Evolutionary conservation across 1,140 invertebrate genomes (phyloP).

Genomic region (Dreissena polymorpha): DNA sequence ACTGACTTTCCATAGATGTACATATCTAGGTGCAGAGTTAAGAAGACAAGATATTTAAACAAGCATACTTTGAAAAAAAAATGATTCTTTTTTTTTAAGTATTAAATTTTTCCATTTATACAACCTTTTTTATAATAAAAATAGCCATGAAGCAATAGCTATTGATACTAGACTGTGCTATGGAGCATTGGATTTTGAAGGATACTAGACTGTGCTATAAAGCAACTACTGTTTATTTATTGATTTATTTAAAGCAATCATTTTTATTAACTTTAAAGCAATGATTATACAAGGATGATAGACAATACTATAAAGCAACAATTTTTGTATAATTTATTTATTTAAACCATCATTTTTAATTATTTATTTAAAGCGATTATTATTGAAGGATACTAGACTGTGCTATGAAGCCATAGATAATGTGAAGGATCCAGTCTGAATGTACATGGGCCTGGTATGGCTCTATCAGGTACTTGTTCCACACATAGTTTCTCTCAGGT

Average conservation of each 20-base stretch:
- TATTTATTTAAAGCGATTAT: too few relatives aligned
- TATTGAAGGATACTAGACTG: conserved; percentile 80
- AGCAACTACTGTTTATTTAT: too few relatives aligned
- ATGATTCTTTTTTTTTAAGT: too few relatives aligned
- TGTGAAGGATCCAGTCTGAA: conserved; percentile 94
- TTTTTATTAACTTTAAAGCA: too few relatives aligned
- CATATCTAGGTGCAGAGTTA: conserved; percentile 85
- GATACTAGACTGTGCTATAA: conserved; percentile 85
- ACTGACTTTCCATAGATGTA: conserved; percentile 94
- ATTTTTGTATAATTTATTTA: background rate
- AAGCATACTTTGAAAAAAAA: too few relatives aligned
- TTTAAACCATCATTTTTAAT: too few relatives aligned
- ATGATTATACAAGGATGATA: background rate
- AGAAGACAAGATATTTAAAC: background rate
- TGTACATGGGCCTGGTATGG: conserved; percentile 88
- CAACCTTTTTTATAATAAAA: too few relatives aligned
- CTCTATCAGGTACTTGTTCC: conserved; percentile 95
- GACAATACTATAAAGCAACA: background rate
- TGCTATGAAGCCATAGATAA: conserved; percentile 97
- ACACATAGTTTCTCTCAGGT: conserved; percentile 93
- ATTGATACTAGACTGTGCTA: too few relatives aligned
- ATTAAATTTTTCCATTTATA: too few relatives aligned
- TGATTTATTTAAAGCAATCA: too few relatives aligned
- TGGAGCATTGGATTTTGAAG: too few relatives aligned
- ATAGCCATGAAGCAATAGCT: too few relatives aligned